Conservation (phyloP, 2,797 vertebrate genomes). For the Jordanella pulchra region DNA sequence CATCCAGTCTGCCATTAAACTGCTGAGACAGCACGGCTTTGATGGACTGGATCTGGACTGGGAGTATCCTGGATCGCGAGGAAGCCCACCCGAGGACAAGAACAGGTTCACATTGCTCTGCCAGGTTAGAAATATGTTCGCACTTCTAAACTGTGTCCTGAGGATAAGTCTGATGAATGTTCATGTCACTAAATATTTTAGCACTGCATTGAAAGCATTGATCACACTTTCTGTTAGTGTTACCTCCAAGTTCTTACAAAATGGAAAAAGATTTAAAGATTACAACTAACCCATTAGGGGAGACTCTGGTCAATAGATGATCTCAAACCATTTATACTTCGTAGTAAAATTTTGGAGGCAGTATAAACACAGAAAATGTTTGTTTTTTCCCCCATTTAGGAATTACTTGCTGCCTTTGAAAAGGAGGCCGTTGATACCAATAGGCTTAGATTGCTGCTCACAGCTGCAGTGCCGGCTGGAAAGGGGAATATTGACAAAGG, state of each 20-base stretch:
- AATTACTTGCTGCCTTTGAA: conserved; percentile 70
- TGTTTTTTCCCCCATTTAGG: conserved; percentile 59
- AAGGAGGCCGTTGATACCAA: conserved; percentile 57
- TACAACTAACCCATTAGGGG: not conserved
- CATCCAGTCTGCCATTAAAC: conserved; percentile 76
- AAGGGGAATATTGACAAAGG: conserved; percentile 68
- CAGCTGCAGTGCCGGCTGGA: conserved; percentile 76
- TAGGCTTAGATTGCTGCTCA: conserved; percentile 68
- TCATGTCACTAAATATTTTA: not conserved
- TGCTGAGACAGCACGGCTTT: conserved; percentile 79
- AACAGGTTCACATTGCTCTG: conserved; percentile 80
- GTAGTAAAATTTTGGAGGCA: not conserved
- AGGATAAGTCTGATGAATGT: not conserved
- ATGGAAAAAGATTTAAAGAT: not conserved
- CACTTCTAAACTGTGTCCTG: no score
- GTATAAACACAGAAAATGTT: not conserved
- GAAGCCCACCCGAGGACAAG: conserved; percentile 80
- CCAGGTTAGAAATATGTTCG: conserved; percentile 65
- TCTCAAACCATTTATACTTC: not conserved
- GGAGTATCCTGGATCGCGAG: conserved; percentile 83
- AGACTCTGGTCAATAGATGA: not conserved
- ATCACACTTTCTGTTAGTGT: not conserved
- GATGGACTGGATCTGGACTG: conserved; percentile 88
- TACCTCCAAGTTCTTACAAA: not conserved
- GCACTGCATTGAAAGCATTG: no score